A percentile compares a stretch with the other conserved stretches of the same genome.
Conservation (phyloP, 1,140 invertebrate species). For the Meteorus sp. region DNA sequence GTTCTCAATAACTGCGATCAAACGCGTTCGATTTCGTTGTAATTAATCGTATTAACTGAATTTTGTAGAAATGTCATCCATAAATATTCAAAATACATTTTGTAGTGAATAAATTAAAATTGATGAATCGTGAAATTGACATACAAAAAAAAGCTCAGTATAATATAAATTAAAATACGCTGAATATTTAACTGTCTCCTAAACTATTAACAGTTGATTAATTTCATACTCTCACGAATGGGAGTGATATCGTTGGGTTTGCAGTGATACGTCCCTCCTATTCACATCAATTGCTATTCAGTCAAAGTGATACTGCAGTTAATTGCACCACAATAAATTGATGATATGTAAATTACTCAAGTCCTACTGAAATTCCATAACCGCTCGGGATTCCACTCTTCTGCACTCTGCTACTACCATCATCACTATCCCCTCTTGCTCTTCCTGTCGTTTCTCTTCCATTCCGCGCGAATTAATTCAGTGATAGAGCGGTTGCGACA, state of each 20-base stretch:
- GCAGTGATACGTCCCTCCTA: too few relatives aligned
- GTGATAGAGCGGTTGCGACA: conserved; percentile 4
- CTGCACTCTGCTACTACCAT: neutral
- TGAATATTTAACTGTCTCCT: too few relatives aligned
- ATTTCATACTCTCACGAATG: conserved; percentile 14
- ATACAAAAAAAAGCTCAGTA: too few relatives aligned
- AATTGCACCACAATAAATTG: conserved; percentile 35
- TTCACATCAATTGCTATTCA: neutral
- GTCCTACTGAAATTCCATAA: conserved; percentile 33
- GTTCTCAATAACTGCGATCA: too few relatives aligned
- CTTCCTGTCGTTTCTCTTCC: conserved; percentile 1
- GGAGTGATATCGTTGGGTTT: conserved; percentile 1
- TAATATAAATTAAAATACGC: too few relatives aligned
- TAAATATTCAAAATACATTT: too few relatives aligned
- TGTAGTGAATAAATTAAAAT: too few relatives aligned
- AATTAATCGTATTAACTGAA: too few relatives aligned
- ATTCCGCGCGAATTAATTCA: conserved; percentile 24
- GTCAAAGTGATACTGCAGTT: conserved; percentile 18
- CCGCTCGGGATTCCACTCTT: conserved; percentile 17
- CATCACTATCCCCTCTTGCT: neutral
- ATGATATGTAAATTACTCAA: conserved; percentile 37
- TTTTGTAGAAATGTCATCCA: too few relatives aligned
- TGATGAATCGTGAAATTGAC: too few relatives aligned
- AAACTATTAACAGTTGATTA: conserved; percentile 3
- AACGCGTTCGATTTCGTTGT: too few relatives aligned